Evolutionary conservation across 30 jellyfish, hydroid and myxozoan species (phyloP).

Genomic region (Turritopsis dohrnii): DNA sequence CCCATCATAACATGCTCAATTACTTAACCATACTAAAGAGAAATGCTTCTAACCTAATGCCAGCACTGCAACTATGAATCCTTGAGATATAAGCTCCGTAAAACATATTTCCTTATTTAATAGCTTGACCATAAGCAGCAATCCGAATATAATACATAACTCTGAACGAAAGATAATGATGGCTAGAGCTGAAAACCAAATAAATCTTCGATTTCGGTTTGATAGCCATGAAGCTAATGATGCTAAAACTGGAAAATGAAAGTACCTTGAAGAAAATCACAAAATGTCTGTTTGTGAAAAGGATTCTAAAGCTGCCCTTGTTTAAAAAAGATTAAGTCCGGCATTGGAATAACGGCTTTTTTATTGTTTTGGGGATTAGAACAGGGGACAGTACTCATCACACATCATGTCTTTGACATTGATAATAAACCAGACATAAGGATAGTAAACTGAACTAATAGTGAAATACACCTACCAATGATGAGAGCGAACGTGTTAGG

Average conservation of each 20-base stretch:
- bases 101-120: conserved; percentile 27
- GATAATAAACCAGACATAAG: too few species aligned
- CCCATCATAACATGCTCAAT: too few species aligned
- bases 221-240: conserved; percentile 81
- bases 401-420: too few species aligned
- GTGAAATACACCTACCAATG: conserved; percentile 45
- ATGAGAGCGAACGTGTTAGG: conserved; percentile 83
- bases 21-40: too few species aligned
- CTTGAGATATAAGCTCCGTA: conserved; percentile 27
- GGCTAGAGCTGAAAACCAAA: conserved; percentile 77
- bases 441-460: too few species aligned
- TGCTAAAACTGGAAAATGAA: conserved; percentile 41
- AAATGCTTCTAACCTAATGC: conserved; percentile 53
- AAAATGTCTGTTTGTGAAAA: too few species aligned
- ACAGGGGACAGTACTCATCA: too few species aligned
- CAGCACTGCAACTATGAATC: conserved; percentile 44
- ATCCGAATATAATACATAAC: conserved; percentile 59
- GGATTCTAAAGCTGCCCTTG: neutral
- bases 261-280: too few species aligned
- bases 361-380: too few species aligned
- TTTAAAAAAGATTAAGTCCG: neutral
- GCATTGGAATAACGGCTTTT: neutral
- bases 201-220: conserved; percentile 33
- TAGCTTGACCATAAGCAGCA: conserved; percentile 45
- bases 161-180: conserved; percentile 78